Base-by-base conservation (phyloP, 2,113 vertebrate species). In the Naja naja region DNA sequence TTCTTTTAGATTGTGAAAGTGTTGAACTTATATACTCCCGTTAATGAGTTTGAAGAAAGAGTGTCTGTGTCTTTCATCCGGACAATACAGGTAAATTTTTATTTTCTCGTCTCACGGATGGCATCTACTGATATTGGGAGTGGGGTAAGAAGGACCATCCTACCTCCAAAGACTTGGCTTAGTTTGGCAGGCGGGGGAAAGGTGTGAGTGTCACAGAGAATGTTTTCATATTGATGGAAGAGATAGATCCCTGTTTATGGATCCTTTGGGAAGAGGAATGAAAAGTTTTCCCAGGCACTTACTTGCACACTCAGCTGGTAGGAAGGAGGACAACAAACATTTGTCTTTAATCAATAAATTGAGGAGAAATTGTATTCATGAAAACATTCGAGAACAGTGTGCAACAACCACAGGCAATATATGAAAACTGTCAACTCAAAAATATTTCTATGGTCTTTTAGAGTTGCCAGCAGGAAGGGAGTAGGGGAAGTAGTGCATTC, bases 41-140 rank as follows among this genome's bases (percentile, higher is more conserved):
- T 99, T 91, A 99, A 99, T 74, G 99, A 99, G 93, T 99, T 99
- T 98, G 99, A 99, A 97, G 99, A 99, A 96, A 98, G 99, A 96
- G 99, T 99, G 93, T 98, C 99, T 1, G 98, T 99, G 1, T 96
- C 98, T 0, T 99, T 99, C 97, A 99, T 99, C 97, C 98, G 99
- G 95, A 99, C 98, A 87, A 99, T 99, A 98, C 99, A 99, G 99
- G 99, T 99, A 97, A 97, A 94, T 58, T 87, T 0, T 4, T 0
- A 54, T 56, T 90, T 89, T 58, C 43, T 1, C 12, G 74, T 89
- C 58, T 86, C 14, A 64, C 1, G 8, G 9, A 34, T 3, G 92
- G 92, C 8, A 81, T 7, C 23, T 92, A 16, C 89, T 1, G 9
- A 69, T 69, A 69, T 56, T 91, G 0, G 74, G 12, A 85, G 58